Evolutionary conservation across 2,113 vertebrate species (phyloP), one percentile per base, ranked within the genome.

Genomic region (Misgurnus mizolepis): DNA sequence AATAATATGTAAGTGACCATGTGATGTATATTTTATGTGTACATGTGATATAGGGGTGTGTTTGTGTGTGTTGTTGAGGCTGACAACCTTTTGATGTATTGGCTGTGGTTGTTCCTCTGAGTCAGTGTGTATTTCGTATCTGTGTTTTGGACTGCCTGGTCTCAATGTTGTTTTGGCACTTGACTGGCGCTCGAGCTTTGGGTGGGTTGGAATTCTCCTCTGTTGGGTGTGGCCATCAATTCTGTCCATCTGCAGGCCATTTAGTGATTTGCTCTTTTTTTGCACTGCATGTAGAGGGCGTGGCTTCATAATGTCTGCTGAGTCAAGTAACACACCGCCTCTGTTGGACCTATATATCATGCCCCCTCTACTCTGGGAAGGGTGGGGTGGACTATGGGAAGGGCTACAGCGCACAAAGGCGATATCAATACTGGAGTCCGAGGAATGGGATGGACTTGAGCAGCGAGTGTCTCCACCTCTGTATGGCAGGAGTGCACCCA

Each of bases 371-470:
- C 82, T 69, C 7, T 91, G 75, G 15, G 75, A 83, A 18, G 40
- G 81, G 55, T 34, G 18, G 3, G 47, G 43, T 43, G 84, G 60
- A 22, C 50, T 75, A 41, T 43, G 41, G 10, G 84, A 75, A 9
- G 84, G 84, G 22, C 55, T 83, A 45, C 84, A 94, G 82, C 85
- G 91, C 50, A 97, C 93, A 65, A 98, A 98, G 83, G 96, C 96
- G 61, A 98, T 97, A 87, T 98, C 97, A 50, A 98, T 92, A 87
- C 96, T 98, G 84, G 96, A 98, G 79, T 98, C 95, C 0, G 96
- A 98, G 3, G 97, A 96, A 67, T 92, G 96, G 0, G 93, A 96
- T 3, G 93, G 94, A 0, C 92, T 92, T 73, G 96, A 98, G 87
- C 95, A 95, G 84, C 87, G 93, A 85, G 93, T 81, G 0, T 91